These are phyloP conservation scores for Aphidius gifuensis DNA, from an alignment of 1,140 invertebrate species.

Conservation along the genomic window DNA sequence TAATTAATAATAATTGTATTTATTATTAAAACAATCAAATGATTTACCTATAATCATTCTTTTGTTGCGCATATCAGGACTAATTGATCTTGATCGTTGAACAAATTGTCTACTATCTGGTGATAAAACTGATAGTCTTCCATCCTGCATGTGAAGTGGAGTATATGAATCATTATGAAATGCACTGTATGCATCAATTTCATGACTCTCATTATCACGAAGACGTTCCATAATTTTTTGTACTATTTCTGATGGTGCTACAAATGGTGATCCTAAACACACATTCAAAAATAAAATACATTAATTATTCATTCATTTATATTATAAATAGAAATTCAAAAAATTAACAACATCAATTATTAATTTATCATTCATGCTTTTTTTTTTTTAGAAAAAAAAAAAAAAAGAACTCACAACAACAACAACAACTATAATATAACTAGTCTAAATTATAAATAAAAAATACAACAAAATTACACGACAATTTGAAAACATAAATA, in stretches of 20 bases:
- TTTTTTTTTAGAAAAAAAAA: not conserved
- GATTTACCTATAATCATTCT: constrained; percentile 53
- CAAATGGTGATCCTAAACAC: constrained; percentile 52
- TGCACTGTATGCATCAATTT: constrained; percentile 36
- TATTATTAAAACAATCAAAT: not conserved
- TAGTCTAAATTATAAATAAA: too few species aligned
- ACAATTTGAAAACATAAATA: not conserved
- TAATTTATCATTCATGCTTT: too few species aligned
- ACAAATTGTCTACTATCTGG: constrained; percentile 59
- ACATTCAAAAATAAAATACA: constrained; percentile 7
- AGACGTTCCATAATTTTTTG: constrained; percentile 60
- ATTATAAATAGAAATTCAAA: not conserved
- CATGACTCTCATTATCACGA: constrained; percentile 56
- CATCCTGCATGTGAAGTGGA: constrained; percentile 30
- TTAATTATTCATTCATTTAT: not conserved
- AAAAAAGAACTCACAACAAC: too few species aligned
- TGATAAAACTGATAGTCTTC: constrained; percentile 51
- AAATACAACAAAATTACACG: too few species aligned
- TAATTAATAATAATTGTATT: too few species aligned
- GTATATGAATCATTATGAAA: constrained; percentile 32
- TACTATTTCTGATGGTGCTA: constrained; percentile 59
- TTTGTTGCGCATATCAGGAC: constrained; percentile 52
- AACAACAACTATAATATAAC: too few species aligned
- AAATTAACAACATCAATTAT: not conserved
- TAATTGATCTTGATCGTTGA: constrained; percentile 53